These are phyloP conservation scores for Agrochola macilenta DNA, from an alignment of 2,888 invertebrate genomes.

Conservation along the genomic window DNA sequence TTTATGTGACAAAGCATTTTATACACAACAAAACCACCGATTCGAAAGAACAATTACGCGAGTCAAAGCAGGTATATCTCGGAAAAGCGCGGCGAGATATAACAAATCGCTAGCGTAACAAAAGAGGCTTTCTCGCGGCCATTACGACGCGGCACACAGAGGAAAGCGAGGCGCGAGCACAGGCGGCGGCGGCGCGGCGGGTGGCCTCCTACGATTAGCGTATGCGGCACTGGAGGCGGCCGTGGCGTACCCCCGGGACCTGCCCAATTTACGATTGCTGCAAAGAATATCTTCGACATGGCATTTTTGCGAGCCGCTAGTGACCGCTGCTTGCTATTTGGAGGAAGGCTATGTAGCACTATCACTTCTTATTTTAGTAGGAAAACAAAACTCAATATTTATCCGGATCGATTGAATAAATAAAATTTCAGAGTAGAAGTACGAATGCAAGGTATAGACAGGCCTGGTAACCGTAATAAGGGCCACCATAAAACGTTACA, in stretches of 20 bases:
- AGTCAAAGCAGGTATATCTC: constrained; percentile 88
- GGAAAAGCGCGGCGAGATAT: constrained; percentile 87
- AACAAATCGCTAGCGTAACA: constrained; percentile 89
- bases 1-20: constrained; percentile 89
- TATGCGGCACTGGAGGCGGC: constrained; percentile 81
- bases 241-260: constrained; percentile 74
- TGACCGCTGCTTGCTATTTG: constrained; percentile 75
- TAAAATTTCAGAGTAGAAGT: constrained; percentile 76
- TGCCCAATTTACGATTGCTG: constrained; percentile 88
- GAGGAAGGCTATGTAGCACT: constrained; percentile 57
- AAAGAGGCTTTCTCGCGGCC: constrained; percentile 89
- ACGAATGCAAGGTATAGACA: constrained; percentile 75
- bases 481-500: constrained; percentile 90
- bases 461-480: constrained; percentile 88
- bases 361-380: constrained; percentile 68
- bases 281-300: constrained; percentile 87
- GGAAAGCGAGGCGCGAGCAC: constrained; percentile 78
- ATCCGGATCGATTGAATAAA: constrained; percentile 79
- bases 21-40: constrained; percentile 87
- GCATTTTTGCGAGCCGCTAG: constrained; percentile 83
- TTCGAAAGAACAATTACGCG: constrained; percentile 89
- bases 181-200: constrained; percentile 71
- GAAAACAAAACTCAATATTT: constrained; percentile 71
- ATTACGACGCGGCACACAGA: constrained; percentile 86
- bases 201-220: constrained; percentile 83